Conservation (phyloP, 1,140 invertebrate genomes). For the Drosophila kikkawai region DNA sequence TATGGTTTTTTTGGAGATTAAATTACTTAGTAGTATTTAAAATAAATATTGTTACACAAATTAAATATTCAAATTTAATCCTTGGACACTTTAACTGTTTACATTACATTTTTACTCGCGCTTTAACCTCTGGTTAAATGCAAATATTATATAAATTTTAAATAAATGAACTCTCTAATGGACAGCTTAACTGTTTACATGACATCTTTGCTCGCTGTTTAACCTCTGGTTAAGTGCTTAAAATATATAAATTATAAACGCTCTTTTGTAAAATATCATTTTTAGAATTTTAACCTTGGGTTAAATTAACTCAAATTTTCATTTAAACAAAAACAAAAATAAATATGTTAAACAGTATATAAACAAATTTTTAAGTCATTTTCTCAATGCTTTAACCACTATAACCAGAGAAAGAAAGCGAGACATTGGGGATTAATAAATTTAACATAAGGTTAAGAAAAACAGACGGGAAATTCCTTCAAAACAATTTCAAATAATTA, state of each 20-base stretch:
- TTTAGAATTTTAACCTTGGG: slow-evolving; percentile 1
- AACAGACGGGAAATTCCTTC: not conserved
- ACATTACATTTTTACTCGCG: too few species aligned
- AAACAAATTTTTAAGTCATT: not conserved
- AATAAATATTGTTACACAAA: not conserved
- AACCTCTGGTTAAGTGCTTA: slow-evolving; percentile 2
- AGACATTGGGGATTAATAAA: not conserved
- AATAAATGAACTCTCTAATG: too few species aligned
- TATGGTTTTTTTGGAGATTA: not conserved
- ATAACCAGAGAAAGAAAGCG: not conserved
- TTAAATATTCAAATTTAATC: not conserved
- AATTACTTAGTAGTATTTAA: not conserved
- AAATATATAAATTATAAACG: not conserved
- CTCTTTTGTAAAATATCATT: not conserved
- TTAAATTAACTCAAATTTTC: not conserved
- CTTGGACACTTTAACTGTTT: not conserved
- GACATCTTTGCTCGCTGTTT: not conserved
- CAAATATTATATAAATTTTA: too few species aligned
- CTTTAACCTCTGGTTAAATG: slow-evolving; percentile 3
- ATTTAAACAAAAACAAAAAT: not conserved
- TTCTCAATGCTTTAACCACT: not conserved
- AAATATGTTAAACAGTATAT: not conserved
- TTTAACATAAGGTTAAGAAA: not conserved
- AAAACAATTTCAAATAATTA: not conserved
- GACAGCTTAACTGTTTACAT: not conserved